Base-by-base conservation (phyloP, 2,888 invertebrate genomes). In the Lagria hirta region DNA sequence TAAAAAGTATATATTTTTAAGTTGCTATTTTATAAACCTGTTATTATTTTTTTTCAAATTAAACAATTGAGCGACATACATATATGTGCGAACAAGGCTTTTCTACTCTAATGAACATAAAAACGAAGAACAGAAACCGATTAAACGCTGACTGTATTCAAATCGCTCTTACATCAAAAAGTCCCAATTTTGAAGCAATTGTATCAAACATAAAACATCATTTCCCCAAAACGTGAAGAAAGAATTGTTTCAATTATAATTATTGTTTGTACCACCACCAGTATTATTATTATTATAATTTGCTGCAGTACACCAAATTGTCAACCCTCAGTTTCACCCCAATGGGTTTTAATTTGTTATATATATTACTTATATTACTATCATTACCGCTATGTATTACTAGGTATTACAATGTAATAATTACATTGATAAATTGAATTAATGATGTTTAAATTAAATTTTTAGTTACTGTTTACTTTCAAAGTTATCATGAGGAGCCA, bases 151-250 rank as follows among this genome's bases (percentile, higher is more conserved):
- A 53, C 49, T 43, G 48, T 46, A 48, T 47, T 52, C 48, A 52
- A 52, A 52, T 49, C 30, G 45, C 46, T 48, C 49, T 51, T 49
- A 50, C 48, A 49, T 52, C 52, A 52, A 52, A 52, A 52, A 53
- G 49, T 33, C 48, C 45, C 33, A 48, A 50, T 50, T 50, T 48
- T 48, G 41, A 48, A 48, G 48, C 36, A 33, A 26, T 35, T 48
- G 44, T 49, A 50, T 50, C 50, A 26, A 43, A 48, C 48, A 50
- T 50, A 44, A 48, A 48, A 51, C 46, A 52, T 46, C 46, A 51
- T 51, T 51, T 50, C 46, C 43, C 46, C 46, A 49, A 51, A 51
- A 47, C 49, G 30, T 50, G 46, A 51, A 43, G 35, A 22, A 38
- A 47, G 34, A 40, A 50, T 32, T 38, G 46, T 51, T 48, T 48